A percentile compares a stretch with the other conserved stretches of the same genome.
Conservation (phyloP, 2,888 invertebrate species). For the Lucinisca nassula region DNA sequence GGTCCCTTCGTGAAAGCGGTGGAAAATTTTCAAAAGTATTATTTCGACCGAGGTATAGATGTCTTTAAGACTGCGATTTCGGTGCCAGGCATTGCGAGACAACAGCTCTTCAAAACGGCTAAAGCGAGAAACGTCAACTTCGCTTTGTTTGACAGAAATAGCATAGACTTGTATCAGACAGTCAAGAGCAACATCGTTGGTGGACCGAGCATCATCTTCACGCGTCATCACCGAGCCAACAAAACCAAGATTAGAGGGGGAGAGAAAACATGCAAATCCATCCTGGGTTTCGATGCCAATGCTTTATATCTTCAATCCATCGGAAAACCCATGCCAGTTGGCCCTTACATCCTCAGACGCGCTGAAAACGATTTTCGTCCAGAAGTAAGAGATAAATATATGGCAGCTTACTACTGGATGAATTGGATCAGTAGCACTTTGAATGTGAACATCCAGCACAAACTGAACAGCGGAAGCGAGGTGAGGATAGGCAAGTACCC, state of each 20-base stretch:
- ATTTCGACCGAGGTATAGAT: neutral
- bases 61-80: neutral
- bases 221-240: constrained; percentile 24
- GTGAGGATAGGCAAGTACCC: constrained; percentile 23
- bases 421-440: constrained; percentile 36
- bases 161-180: constrained; percentile 30
- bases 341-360: constrained; percentile 40
- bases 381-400: constrained; percentile 33
- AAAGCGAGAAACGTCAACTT: no score
- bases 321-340: constrained; percentile 46
- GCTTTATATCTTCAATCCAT: constrained; percentile 53
- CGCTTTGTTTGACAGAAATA: constrained; percentile 29
- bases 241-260: constrained; percentile 29
- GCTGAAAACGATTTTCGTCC: constrained; percentile 51
- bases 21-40: neutral
- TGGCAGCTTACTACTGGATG: constrained; percentile 43
- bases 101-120: neutral
- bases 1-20: neutral
- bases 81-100: neutral
- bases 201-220: constrained; percentile 46
- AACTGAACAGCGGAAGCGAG: constrained; percentile 46
- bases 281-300: constrained; percentile 57
- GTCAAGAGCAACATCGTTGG: constrained; percentile 43
- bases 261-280: constrained; percentile 33
- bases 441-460: constrained; percentile 31